Base-by-base conservation (phyloP, 2,113 vertebrate genomes). In the Alectura lathami region DNA sequence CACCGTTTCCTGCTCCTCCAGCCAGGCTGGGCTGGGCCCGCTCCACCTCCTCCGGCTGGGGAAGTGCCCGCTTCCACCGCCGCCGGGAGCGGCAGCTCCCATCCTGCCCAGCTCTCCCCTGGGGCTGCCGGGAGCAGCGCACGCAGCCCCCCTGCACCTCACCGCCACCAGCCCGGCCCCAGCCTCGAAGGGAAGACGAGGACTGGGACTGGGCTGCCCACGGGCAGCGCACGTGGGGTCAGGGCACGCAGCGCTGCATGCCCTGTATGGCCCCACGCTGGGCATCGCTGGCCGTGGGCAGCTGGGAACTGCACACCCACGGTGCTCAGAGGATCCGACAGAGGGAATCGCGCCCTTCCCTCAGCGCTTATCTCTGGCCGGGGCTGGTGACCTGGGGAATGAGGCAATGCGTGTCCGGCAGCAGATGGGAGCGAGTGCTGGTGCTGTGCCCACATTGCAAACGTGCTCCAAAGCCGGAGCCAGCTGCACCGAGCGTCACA, bases 271-370 rank as follows among this genome's bases (percentile, higher is more conserved):
- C 38, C 30, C 51, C 13, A 4, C 7, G 17, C 21, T 36, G 34
- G 59, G 23, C 59, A 26, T 38, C 9, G 15, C 30, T 14, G 72
- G 78, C 23, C 45, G 36, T 0, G 0, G 16, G 10, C 21, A 83
- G n/a, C 38, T 2, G 2, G 4, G 48, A 47, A 22, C 34, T 3
- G 3, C 27, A 13, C 17, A 54, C 32, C 5, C 0, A 10, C 51
- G 22, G n/a, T 0, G 4, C 11, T 6, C 1, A 0, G 70, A 43
- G 76, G 34, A 30, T 26, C 77, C 1, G 3, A n/a, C 5, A 0
- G 27, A 0, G 21, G 53, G 18, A n/a, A 50, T 7, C 0, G 24
- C 20, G 42, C 40, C 54, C 59, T 93, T 63, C 77, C 66, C 51
- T 78, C 42, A 14, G 17, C 30, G 51, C 56, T 57, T 69, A 11